These are phyloP conservation scores for Heteromurus nitidus DNA, from an alignment of 2,888 invertebrate species.

Conservation along the genomic window DNA sequence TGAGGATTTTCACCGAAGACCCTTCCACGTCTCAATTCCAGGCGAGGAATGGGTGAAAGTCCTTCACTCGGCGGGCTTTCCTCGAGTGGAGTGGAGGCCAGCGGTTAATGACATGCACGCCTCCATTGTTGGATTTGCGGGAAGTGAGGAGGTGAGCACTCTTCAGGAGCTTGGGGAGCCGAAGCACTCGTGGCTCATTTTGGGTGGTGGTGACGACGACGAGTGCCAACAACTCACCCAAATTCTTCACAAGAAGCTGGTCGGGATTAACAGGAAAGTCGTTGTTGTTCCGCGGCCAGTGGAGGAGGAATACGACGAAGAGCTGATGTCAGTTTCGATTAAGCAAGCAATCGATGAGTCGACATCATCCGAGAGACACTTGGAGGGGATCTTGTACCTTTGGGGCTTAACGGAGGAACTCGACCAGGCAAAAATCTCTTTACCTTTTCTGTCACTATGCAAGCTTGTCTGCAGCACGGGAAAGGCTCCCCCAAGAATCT, in stretches of 20 bases:
- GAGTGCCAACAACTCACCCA: background rate
- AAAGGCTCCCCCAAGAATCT: background rate
- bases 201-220: constrained; percentile 13
- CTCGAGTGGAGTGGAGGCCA: background rate
- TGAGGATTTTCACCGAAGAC: constrained; percentile 38
- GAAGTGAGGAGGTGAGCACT: background rate
- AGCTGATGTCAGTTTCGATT: too few species aligned
- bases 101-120: background rate
- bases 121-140: background rate
- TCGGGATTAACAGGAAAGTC: background rate
- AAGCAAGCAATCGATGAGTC: background rate
- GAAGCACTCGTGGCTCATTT: background rate
- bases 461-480: background rate
- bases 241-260: background rate
- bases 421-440: background rate
- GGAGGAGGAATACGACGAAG: background rate
- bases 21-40: background rate
- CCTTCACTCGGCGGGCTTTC: background rate
- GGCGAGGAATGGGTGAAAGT: background rate
- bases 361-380: background rate
- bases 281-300: background rate
- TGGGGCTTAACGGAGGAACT: constrained; percentile 2
- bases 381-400: background rate
- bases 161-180: background rate
- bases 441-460: constrained; percentile 4